Percentiles rank a stretch among this genome's conserved stretches.
These are phyloP conservation scores for Drosophila subobscura DNA, from an alignment of 1,140 invertebrate genomes.

Conservation along the genomic window DNA sequence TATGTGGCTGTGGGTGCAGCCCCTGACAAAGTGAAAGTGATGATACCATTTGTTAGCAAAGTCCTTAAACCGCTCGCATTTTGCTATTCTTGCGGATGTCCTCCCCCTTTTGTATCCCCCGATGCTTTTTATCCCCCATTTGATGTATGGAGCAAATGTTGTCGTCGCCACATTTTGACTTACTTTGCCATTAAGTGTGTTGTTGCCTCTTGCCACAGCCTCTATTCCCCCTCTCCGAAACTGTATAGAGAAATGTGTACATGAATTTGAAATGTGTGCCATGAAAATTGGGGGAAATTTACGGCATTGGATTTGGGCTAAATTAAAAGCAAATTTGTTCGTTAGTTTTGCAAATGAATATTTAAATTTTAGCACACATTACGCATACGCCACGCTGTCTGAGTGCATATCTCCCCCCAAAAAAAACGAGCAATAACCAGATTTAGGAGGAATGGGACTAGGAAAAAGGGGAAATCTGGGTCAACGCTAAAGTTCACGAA, in stretches of 20 bases:
- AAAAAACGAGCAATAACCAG: constrained; percentile 21
- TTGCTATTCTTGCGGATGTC: constrained; percentile 21
- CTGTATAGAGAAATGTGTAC: constrained; percentile 40
- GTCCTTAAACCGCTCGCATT: constrained; percentile 51
- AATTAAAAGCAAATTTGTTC: constrained; percentile 76
- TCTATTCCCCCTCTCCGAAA: constrained; percentile 2
- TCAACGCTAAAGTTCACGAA: constrained; percentile 42
- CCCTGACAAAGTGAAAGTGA: constrained; percentile 59
- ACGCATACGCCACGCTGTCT: constrained; percentile 75
- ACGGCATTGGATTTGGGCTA: constrained; percentile 26
- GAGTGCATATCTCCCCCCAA: constrained; percentile 1
- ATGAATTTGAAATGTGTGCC: constrained; percentile 59
- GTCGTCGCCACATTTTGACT: constrained; percentile 58
- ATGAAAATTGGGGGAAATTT: constrained; percentile 2
- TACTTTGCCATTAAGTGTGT: constrained; percentile 45
- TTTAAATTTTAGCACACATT: constrained; percentile 51
- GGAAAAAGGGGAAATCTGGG: constrained; percentile 32
- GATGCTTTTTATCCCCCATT: constrained; percentile 13
- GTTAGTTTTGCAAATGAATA: constrained; percentile 44
- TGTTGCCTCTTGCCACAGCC: background rate
- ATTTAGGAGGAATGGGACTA: background rate
- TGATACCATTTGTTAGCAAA: constrained; percentile 66
- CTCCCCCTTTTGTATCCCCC: background rate
- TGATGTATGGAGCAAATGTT: constrained; percentile 51
- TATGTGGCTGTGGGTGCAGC: constrained; percentile 5